phyloP scores from a whole-genome alignment of 2,113 vertebrate species.

The Furnarius figulus region DNA sequence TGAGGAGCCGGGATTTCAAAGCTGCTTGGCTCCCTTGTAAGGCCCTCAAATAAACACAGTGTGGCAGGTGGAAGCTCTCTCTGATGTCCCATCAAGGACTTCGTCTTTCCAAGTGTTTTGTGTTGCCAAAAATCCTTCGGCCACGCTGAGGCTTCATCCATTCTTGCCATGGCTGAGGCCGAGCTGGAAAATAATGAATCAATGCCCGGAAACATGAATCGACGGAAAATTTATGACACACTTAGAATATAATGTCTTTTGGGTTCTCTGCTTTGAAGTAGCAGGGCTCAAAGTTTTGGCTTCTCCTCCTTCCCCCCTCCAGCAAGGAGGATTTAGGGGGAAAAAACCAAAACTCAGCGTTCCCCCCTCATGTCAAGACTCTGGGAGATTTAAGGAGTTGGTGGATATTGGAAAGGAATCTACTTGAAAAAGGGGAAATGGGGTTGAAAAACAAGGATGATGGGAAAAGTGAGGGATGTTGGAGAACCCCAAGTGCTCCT shows the following conservation, averaged over 20 bases:
- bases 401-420: fast-evolving
- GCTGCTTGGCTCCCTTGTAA: conserved; percentile 64
- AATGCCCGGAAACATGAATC: conserved; percentile 52
- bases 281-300: background rate
- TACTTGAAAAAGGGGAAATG: background rate
- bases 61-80: conserved; percentile 68
- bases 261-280: background rate
- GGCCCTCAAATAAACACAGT: conserved; percentile 55
- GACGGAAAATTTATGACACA: conserved; percentile 22
- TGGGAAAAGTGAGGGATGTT: fast-evolving
- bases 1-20: conserved; percentile 48
- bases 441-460: background rate
- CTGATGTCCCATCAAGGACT: conserved; percentile 35
- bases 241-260: background rate
- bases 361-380: background rate
- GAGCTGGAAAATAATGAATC: conserved; percentile 48
- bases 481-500: fast-evolving
- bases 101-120: background rate
- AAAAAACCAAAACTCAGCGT: background rate
- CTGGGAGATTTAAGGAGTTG: background rate
- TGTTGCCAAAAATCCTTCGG: background rate
- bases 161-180: background rate
- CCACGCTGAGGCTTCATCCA: conserved; percentile 15
- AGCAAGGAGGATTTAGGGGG: background rate
- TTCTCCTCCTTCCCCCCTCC: background rate